Evolutionary conservation across 2,888 invertebrate species (phyloP), one percentile per base, ranked within the genome.

Genomic region (Pandemis cinnamomeana): DNA sequence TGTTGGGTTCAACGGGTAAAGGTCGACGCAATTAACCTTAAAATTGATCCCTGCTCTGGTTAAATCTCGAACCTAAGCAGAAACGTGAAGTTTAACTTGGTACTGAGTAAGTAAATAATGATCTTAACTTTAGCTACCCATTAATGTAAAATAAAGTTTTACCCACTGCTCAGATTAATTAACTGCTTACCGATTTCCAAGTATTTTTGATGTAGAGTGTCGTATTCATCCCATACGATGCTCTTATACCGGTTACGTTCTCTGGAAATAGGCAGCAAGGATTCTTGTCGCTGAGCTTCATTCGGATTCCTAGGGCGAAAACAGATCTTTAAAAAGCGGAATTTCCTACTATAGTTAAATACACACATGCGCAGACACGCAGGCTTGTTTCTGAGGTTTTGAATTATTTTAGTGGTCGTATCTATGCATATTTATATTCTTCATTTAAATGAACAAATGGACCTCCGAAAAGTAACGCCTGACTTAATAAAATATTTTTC

Each of bases 201-300:
- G 91, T 98, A 99, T 87, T 98, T 98, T 87, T 98, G 98, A 92
- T 98, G 98, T 60, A 97, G 95, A 0, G 97, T 97, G 87, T 98
- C 98, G 90, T 98, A 99, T 86, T 97, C 97, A 79, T 98, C 98
- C 99, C 99, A 99, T 4, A 96, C 95, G 81, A 97, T 96, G 83
- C 96, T 97, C 77, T 97, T 96, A 90, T 97, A 98, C 80, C 97
- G 95, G 90, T 97, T 98, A 75, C 97, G 95, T 87, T 98, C 98
- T 83, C 97, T 96, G 63, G 97, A 97, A 80, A 97, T 96, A 7
- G 97, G 97, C 77, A 97, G 91, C 20, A 96, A 95, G 0, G 96
- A 96, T 83, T 98, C 97, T 85, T 96, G 96, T 61, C 96, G 96
- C 84, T 97, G 96, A 81, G 96, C 96, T 83, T 98, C 98, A 85